Evolutionary conservation across 2,113 vertebrate species (phyloP).

Genomic region (Leucoraja erinaceus): DNA sequence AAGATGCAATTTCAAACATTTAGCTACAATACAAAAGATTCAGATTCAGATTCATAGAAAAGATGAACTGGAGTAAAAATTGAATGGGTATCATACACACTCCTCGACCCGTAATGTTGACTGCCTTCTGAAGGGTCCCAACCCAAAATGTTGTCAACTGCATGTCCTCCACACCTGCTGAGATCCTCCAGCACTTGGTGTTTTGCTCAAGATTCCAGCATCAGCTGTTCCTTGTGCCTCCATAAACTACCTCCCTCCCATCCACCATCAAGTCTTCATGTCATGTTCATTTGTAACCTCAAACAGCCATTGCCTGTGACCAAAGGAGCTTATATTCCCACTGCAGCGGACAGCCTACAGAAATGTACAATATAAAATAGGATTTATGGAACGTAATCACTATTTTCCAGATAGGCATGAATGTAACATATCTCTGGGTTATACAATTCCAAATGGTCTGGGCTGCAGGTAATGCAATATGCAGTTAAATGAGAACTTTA

Average conservation of each 20-base stretch:
- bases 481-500: background rate
- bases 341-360: background rate
- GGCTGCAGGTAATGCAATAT: no score
- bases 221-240: no score
- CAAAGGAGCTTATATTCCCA: background rate
- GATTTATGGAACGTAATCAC: background rate
- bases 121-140: no score
- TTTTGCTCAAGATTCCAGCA: background rate
- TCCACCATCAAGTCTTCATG: background rate
- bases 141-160: no score
- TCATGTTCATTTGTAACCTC: background rate
- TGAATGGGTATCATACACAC: background rate
- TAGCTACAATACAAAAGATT: no score
- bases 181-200: no score
- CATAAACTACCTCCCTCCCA: no score
- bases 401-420: background rate
- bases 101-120: no score
- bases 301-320: background rate
- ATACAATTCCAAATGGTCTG: background rate
- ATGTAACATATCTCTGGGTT: background rate
- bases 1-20: background rate
- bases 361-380: background rate
- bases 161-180: no score
- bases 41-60: no score
- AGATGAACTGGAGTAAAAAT: background rate